phyloP scores from a whole-genome alignment of 2,113 vertebrate species.

The Chitala chitala region DNA sequence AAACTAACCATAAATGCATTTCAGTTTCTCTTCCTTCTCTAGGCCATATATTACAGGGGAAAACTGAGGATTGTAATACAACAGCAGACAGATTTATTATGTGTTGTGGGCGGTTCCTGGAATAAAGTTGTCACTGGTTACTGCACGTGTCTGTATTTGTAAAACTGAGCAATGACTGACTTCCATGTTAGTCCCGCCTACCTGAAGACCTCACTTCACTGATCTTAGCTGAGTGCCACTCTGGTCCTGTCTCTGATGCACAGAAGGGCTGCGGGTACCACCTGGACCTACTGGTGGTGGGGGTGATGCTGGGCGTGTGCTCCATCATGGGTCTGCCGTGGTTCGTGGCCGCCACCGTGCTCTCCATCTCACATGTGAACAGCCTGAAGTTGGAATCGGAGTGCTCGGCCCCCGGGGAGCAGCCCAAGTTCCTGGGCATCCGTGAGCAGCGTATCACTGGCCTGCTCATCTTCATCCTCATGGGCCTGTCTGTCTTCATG shows the following conservation, averaged over 20 bases:
- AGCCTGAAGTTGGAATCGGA: slow-evolving; percentile 92
- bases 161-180: background rate
- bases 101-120: too few species aligned
- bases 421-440: slow-evolving; percentile 91
- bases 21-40: too few species aligned
- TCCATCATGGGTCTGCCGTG: slow-evolving; percentile 91
- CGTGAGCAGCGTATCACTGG: slow-evolving; percentile 88
- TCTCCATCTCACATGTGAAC: slow-evolving; percentile 94
- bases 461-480: slow-evolving; percentile 86
- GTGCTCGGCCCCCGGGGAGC: slow-evolving; percentile 89
- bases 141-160: too few species aligned
- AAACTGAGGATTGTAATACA: too few species aligned
- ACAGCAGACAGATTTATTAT: too few species aligned
- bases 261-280: slow-evolving; percentile 97
- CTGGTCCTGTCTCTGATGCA: slow-evolving; percentile 22
- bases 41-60: too few species aligned
- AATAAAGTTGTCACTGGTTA: too few species aligned
- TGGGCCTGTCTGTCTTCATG: slow-evolving; percentile 95
- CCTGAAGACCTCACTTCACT: background rate
- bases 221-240: background rate
- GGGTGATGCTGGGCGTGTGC: slow-evolving; percentile 85
- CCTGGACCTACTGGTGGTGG: slow-evolving; percentile 83
- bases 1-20: too few species aligned
- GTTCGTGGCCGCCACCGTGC: slow-evolving; percentile 91
- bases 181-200: background rate